These are phyloP conservation scores for Ormia ochracea DNA, from an alignment of 2,888 invertebrate genomes.

Conservation along the genomic window DNA sequence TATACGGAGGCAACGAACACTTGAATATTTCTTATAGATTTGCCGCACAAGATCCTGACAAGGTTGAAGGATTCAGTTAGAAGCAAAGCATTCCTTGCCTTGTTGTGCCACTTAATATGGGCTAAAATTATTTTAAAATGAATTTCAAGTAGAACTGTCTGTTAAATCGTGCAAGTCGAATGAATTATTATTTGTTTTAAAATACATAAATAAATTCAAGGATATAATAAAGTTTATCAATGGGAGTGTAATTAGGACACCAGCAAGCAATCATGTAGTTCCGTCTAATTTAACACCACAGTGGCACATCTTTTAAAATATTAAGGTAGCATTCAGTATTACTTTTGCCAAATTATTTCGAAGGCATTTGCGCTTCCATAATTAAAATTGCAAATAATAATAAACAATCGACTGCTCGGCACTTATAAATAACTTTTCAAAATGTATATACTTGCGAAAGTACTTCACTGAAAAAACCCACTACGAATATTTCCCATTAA, in stretches of 20 bases:
- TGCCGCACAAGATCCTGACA: too few species aligned
- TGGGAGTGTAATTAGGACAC: not conserved
- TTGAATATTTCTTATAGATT: too few species aligned
- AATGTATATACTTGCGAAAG: not conserved
- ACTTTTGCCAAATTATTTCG: not conserved
- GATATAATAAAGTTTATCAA: not conserved
- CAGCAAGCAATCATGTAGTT: not conserved
- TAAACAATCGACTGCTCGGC: not conserved
- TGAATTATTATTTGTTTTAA: not conserved
- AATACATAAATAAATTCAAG: not conserved
- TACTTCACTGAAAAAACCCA: not conserved
- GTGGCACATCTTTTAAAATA: not conserved
- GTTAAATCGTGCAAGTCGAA: not conserved
- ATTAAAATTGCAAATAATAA: not conserved
- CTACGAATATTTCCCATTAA: conserved; percentile 31
- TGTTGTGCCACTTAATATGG: conserved; percentile 8
- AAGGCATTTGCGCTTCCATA: not conserved
- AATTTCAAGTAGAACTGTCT: not conserved
- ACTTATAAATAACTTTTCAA: not conserved
- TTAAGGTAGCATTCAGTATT: not conserved
- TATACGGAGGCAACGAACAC: too few species aligned
- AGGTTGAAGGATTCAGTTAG: not conserved
- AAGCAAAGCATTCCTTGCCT: not conserved
- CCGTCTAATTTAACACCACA: not conserved
- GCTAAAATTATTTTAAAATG: not conserved